Percentiles rank a stretch among this genome's conserved stretches.
Evolutionary conservation across 2,797 vertebrate species (phyloP).

Genomic region (Poecilia velifera): DNA sequence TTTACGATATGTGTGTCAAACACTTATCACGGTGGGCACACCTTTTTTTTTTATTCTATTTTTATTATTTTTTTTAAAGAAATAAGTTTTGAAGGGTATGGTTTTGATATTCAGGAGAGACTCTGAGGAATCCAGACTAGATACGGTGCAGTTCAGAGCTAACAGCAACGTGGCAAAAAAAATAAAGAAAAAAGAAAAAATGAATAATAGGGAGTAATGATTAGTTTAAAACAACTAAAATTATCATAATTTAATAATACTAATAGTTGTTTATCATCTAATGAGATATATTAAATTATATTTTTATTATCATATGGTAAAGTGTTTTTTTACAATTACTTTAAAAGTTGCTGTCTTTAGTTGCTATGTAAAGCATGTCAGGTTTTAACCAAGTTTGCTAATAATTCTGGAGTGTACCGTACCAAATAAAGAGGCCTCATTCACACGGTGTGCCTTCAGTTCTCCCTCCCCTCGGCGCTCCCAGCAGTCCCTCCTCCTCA

Average conservation of each 20-base stretch:
- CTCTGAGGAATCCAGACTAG: constrained; percentile 26
- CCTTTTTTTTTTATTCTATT: not conserved
- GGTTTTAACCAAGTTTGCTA: constrained; percentile 27
- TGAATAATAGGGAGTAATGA: not conserved
- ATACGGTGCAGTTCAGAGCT: constrained; percentile 29
- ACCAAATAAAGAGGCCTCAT: constrained; percentile 19
- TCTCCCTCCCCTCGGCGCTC: not conserved
- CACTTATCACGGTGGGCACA: constrained; percentile 42
- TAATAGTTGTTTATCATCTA: not conserved
- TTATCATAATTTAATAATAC: not conserved
- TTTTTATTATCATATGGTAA: not conserved
- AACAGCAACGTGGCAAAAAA: constrained; percentile 15
- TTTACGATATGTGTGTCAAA: constrained; percentile 64
- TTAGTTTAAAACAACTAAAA: not conserved
- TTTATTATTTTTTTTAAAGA: not conserved
- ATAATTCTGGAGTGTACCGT: constrained; percentile 27
- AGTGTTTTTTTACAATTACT: not conserved
- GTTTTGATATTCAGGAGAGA: constrained; percentile 40
- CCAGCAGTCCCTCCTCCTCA: not conserved
- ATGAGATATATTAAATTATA: not conserved
- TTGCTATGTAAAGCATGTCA: not conserved
- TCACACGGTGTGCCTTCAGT: constrained; percentile 10
- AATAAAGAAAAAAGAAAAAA: not conserved
- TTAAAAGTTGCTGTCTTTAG: not conserved
- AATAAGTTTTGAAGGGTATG: constrained; percentile 36